Percentiles rank a stretch among this genome's conserved stretches.
Evolutionary conservation across 2,888 invertebrate genomes (phyloP).

Genomic region (Dolomedes plantarius): DNA sequence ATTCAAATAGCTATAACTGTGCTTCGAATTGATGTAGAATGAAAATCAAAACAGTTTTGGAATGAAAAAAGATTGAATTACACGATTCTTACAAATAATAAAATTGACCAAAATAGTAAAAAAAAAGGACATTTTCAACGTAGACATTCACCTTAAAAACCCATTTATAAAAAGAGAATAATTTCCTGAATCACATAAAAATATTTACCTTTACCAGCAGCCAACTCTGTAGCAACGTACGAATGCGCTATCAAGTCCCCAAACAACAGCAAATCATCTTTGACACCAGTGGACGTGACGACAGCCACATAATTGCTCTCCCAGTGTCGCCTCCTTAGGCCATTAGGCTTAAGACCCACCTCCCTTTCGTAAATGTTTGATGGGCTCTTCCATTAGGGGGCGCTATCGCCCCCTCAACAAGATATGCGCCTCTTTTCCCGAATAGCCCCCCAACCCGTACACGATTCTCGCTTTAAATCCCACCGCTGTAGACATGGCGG

Average conservation of each 20-base stretch:
- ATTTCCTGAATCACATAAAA: too few species aligned
- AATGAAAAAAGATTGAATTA: too few species aligned
- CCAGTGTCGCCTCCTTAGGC: not conserved
- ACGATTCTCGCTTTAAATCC: constrained; percentile 71
- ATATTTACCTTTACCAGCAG: not conserved
- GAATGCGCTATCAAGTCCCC: not conserved
- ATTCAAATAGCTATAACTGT: too few species aligned
- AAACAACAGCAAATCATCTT: not conserved
- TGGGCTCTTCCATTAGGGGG: constrained; percentile 66
- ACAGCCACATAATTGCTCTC: constrained; percentile 4
- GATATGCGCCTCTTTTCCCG: constrained; percentile 52
- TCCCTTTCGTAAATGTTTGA: constrained; percentile 61
- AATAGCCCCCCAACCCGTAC: constrained; percentile 25
- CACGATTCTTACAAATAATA: too few species aligned
- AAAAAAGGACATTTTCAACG: too few species aligned
- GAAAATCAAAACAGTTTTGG: too few species aligned
- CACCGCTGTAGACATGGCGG: constrained; percentile 57
- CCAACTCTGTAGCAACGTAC: not conserved
- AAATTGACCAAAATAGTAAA: too few species aligned
- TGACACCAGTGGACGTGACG: not conserved
- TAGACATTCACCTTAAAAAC: too few species aligned
- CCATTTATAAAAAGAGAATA: too few species aligned
- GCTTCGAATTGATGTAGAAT: too few species aligned
- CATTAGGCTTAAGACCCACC: constrained; percentile 16
- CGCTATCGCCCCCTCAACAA: constrained; percentile 51